Evolutionary conservation across 1,140 invertebrate species (phyloP), one percentile per base, ranked within the genome.

Genomic region (Musca domestica): DNA sequence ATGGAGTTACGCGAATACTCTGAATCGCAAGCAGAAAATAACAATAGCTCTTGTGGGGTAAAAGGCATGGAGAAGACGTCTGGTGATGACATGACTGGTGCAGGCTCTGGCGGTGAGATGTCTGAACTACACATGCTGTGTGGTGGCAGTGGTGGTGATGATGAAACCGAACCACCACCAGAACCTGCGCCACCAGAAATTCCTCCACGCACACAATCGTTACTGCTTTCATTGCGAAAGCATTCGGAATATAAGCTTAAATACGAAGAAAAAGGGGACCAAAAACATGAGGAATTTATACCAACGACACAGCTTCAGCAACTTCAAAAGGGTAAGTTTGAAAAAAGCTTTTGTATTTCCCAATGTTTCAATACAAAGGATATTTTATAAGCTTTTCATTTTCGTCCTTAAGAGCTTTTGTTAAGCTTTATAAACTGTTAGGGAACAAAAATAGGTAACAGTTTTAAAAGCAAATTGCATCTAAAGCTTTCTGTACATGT

Each of bases 131-230:
- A 15, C 12, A 20, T 67, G 49, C 4, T 41, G 12, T 30, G 27
- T 30, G 27, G 27, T 30, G 34, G 34, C 12, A 12, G 34, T 41
- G 73, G 71, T 51, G 72, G 74, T 4, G 67, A 73, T 25, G 84
- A 86, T 34, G 84, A 86, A 34, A 84, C 84, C 70, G 87, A 89
- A 72, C 87, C 87, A 2, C 88, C 88, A 25, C 88, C 88, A 14
- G 88, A 90, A 72, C 88, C 88, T 27, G 88, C 88, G 49, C 88
- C 88, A 52, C 88, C 88, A 3, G 88, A 90, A 82, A 86, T 89
- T 23, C 88, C 88, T 25, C 88, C 88, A 6, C 82, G 88, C 64
- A 87, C 88, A 14, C 87, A 87, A 19, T 89, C 88, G 58, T 78
- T 89, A 49, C 85, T 88, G 61, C 84, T 86, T 51, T 78, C 84